These are phyloP conservation scores for Epinephelus lanceolatus DNA, from an alignment of 2,113 vertebrate species.

Conservation along the genomic window DNA sequence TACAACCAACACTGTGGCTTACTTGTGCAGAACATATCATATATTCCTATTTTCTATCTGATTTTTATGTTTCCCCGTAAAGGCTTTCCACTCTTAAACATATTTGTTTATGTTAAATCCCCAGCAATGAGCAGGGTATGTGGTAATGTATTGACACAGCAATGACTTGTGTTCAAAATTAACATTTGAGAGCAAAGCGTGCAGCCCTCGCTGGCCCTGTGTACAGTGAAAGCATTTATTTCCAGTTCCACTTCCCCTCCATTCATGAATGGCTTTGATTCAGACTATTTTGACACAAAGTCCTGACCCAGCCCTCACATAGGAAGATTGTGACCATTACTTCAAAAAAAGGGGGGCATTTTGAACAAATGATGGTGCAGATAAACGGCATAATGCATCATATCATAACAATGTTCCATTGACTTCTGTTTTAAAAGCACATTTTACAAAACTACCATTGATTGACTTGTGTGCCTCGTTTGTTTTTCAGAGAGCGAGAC, in stretches of 20 bases:
- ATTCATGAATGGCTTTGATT: constrained; percentile 84
- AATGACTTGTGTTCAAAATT: constrained; percentile 72
- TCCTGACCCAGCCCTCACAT: constrained; percentile 44
- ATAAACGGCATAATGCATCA: not conserved
- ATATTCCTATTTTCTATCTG: not conserved
- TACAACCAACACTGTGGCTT: not conserved
- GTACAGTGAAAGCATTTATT: constrained; percentile 80
- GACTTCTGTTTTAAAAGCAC: not conserved
- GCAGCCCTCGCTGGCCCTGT: constrained; percentile 48
- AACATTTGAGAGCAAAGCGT: constrained; percentile 64
- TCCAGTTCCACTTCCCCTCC: constrained; percentile 74
- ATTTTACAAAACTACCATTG: not conserved
- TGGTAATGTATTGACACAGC: constrained; percentile 82
- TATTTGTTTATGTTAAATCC: constrained; percentile 59
- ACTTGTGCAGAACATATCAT: not conserved
- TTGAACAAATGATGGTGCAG: not conserved
- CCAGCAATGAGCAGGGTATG: constrained; percentile 67
- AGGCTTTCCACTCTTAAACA: constrained; percentile 37
- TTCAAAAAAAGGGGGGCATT: constrained; percentile 28
- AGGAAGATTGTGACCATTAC: constrained; percentile 54
- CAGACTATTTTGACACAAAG: constrained; percentile 74
- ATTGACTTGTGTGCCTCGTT: constrained; percentile 35
- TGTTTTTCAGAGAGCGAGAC: constrained; percentile 82
- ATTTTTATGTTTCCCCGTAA: not conserved
- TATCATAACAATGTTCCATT: not conserved